A percentile compares a stretch with the other conserved stretches of the same genome.
Evolutionary conservation across 2,113 vertebrate species (phyloP).

Genomic region (Eulemur macaco): DNA sequence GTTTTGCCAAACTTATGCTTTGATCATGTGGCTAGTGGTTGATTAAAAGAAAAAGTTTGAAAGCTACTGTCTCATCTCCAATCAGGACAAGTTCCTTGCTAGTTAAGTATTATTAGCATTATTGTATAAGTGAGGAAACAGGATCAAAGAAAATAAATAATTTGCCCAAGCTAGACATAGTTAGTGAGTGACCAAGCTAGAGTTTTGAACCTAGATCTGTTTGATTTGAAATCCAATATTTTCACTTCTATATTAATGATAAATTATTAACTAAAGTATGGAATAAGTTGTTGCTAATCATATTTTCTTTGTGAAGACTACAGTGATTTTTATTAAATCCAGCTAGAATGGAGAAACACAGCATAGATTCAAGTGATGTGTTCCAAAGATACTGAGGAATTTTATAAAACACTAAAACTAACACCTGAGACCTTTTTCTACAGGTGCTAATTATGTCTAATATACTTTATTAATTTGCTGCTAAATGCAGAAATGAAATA

Average conservation of each 20-base stretch:
- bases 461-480: neutral
- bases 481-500: slow-evolving; percentile 9
- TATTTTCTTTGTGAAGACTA: slow-evolving; percentile 29
- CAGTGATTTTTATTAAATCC: neutral
- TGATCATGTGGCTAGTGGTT: neutral
- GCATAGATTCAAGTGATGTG: neutral
- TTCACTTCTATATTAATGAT: slow-evolving; percentile 25
- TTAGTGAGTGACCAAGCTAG: neutral
- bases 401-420: neutral
- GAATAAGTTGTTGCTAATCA: neutral
- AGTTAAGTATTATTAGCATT: neutral
- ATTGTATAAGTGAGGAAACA: neutral
- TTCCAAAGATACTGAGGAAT: neutral
- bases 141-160: neutral
- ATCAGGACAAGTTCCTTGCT: neutral
- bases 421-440: neutral
- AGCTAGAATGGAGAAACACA: neutral
- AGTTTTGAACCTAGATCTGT: neutral
- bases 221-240: neutral
- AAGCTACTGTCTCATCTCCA: neutral
- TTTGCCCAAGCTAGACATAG: neutral
- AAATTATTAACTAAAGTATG: neutral
- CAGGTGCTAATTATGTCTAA: neutral
- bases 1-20: neutral
- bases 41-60: neutral